phyloP scores from a whole-genome alignment of 2,797 vertebrate species.

The Coregonus ussuriensis region DNA sequence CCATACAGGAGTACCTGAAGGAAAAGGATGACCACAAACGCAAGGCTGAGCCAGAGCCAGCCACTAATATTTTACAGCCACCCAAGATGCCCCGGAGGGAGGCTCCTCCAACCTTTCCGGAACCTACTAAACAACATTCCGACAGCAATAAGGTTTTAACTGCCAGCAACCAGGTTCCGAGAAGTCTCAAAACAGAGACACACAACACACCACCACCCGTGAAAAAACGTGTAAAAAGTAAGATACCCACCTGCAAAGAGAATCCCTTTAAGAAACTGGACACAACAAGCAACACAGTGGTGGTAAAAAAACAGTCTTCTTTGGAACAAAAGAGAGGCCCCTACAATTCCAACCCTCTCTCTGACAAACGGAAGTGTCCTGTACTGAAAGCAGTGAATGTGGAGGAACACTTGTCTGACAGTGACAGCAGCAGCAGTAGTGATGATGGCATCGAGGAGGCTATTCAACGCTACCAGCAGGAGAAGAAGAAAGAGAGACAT shows the following conservation, averaged over 20 bases:
- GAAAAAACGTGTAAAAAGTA: constrained; percentile 70
- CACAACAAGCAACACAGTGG: constrained; percentile 37
- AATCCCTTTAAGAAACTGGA: constrained; percentile 51
- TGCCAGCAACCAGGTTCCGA: constrained; percentile 61
- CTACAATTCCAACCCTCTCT: constrained; percentile 38
- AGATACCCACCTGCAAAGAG: constrained; percentile 54
- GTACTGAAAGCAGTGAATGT: constrained; percentile 32
- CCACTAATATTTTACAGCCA: constrained; percentile 49
- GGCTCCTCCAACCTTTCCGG: constrained; percentile 36
- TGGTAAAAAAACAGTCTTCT: constrained; percentile 36
- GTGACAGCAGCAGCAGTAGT: constrained; percentile 75
- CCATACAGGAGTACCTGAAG: constrained; percentile 93
- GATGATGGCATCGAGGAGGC: constrained; percentile 97
- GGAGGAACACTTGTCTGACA: constrained; percentile 73
- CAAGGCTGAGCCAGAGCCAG: constrained; percentile 66
- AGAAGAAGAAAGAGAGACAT: constrained; percentile 77
- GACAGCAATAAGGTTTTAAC: constrained; percentile 60
- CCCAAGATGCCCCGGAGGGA: constrained; percentile 66
- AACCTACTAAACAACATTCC: constrained; percentile 61
- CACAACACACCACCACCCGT: constrained; percentile 48
- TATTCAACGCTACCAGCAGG: constrained; percentile 89
- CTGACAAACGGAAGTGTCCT: constrained; percentile 46
- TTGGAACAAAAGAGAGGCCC: constrained; percentile 42
- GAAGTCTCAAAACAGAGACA: constrained; percentile 52
- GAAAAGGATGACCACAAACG: constrained; percentile 79